Conservation (phyloP, 2,113 vertebrate genomes). For the Aspidoscelis tigris region DNA sequence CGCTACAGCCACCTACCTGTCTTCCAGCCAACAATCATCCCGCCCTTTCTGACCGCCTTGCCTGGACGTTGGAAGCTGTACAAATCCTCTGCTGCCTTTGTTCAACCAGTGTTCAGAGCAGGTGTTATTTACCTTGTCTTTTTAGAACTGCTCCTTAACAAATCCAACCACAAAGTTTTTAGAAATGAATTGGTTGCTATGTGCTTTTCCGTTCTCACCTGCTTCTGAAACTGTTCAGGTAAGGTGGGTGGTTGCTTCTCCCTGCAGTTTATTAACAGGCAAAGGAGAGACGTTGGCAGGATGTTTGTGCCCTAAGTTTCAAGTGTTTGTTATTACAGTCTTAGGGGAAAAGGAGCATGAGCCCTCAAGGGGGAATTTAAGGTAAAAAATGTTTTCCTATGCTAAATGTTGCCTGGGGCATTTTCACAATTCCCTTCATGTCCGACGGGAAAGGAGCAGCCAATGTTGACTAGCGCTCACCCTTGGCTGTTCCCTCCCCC, state of each 20-base stretch:
- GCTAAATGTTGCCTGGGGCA: too few species aligned
- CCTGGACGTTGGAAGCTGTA: constrained; percentile 34
- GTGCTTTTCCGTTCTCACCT: constrained; percentile 39
- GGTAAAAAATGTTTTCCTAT: background rate
- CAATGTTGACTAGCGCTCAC: too few species aligned
- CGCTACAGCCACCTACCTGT: too few species aligned
- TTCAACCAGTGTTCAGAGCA: constrained; percentile 33
- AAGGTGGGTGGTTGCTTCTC: constrained; percentile 28
- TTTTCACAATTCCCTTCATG: too few species aligned
- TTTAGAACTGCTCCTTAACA: background rate
- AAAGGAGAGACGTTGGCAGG: constrained; percentile 59
- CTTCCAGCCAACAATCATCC: background rate
- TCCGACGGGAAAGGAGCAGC: too few species aligned
- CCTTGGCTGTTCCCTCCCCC: too few species aligned
- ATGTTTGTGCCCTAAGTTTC: constrained; percentile 61
- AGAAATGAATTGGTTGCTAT: constrained; percentile 20
- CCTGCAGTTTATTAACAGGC: constrained; percentile 31
- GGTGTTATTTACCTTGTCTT: constrained; percentile 60
- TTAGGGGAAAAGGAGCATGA: background rate
- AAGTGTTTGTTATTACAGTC: constrained; percentile 23
- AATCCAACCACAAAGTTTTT: constrained; percentile 45
- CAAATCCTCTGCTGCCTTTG: constrained; percentile 34
- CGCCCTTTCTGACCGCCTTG: constrained; percentile 1
- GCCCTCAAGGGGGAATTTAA: background rate
- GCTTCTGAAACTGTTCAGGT: constrained; percentile 41